Percentiles rank a stretch among this genome's conserved stretches.
These are phyloP conservation scores for Deilephila elpenor DNA, from an alignment of 2,888 invertebrate genomes.

Conservation along the genomic window DNA sequence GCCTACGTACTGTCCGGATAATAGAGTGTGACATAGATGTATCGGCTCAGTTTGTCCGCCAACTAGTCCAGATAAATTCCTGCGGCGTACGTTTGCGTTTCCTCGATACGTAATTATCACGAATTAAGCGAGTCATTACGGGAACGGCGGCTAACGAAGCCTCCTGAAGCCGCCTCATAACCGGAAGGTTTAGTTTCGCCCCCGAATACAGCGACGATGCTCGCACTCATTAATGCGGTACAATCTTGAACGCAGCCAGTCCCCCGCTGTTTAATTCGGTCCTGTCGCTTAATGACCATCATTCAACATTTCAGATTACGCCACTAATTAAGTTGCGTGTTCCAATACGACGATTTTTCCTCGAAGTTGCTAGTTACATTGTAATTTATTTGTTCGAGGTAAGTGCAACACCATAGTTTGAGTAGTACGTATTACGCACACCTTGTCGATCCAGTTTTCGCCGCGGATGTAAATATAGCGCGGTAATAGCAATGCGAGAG, in stretches of 20 bases:
- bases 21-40: conserved; percentile 55
- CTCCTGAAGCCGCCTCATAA: conserved; percentile 62
- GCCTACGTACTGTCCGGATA: conserved; percentile 56
- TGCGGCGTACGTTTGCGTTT: conserved; percentile 68
- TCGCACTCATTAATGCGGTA: conserved; percentile 66
- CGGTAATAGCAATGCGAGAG: conserved; percentile 68
- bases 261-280: conserved; percentile 54
- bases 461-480: conserved; percentile 74
- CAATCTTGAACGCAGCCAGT: conserved; percentile 51
- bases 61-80: conserved; percentile 69
- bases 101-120: conserved; percentile 76
- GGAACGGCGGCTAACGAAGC: conserved; percentile 72
- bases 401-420: neutral
- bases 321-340: conserved; percentile 56
- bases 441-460: conserved; percentile 71
- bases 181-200: conserved; percentile 77
- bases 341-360: conserved; percentile 50
- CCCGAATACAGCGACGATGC: conserved; percentile 58
- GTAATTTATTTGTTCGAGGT: conserved; percentile 44
- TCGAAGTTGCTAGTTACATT: conserved; percentile 53
- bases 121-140: conserved; percentile 80
- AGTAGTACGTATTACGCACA: conserved; percentile 43
- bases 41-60: conserved; percentile 27
- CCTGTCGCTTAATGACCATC: conserved; percentile 50
- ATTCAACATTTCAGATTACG: conserved; percentile 57